Base-by-base conservation (phyloP, 92 coral and sea anemone genomes). In the Palythoa heliodiscus region DNA sequence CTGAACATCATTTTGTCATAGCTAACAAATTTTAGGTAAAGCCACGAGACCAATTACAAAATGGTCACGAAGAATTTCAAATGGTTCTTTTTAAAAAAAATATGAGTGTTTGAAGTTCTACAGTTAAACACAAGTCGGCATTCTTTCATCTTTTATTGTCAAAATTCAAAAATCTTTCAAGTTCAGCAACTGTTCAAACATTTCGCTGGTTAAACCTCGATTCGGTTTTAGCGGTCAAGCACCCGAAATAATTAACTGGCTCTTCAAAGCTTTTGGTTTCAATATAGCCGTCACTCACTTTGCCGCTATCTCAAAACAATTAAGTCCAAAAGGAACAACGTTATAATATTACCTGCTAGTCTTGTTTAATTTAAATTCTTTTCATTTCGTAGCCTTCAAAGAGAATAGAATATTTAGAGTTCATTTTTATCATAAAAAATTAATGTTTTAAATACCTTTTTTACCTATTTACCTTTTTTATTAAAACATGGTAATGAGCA, bases 151-250 rank as follows among this genome's bases (percentile, higher is more conserved):
- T 78, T 78, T 78, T 40, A 5, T 9, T 5, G 60, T 15, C 29
- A 40, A 38, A 60, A 78, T 39, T 58, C 3, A 63, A 43, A 16
- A 10, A 17, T 67, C 50, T 64, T 17, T 63, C 48, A 19, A 17
- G 29, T 25, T 19, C 24, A 60, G 64, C 82, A 37, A 60, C 83
- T 77, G 83, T 17, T 24, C 29, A 63, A 78, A 78, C 20, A 78
- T 12, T 48, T 40, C 38, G 67, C 35, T 73, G 66, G 47, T 53
- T 76, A 58, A n/a, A 22, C 2, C 43, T 38, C 20, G 10, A 22
- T 25, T 3, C 14, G 19, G 29, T 0, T 37, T 8, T 58, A 37
- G 43, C 17, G 3, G 40, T 29, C 9, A 29, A 57, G 9, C 19
- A 40, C 15, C 50, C 11, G 35, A 38, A 55, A 35, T 40, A 77